Conservation (phyloP, 2,113 vertebrate species). For the Zosterops pallidus region DNA sequence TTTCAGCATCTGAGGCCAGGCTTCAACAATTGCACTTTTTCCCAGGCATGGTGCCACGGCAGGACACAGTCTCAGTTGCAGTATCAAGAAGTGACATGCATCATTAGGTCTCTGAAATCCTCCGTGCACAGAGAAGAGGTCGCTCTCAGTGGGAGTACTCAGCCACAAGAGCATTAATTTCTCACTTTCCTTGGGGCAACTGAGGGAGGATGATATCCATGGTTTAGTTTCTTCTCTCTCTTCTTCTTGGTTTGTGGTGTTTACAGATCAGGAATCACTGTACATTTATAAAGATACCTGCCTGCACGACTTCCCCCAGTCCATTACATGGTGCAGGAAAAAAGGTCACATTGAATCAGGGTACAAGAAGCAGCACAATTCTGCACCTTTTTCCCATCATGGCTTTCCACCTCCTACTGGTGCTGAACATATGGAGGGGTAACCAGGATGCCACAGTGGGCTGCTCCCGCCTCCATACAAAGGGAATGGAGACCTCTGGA, state of each 20-base stretch:
- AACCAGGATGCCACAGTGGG: neutral
- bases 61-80: neutral
- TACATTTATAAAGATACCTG: neutral
- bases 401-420: neutral
- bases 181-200: neutral
- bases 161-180: neutral
- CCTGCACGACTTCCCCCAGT: neutral
- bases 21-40: neutral
- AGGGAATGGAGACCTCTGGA: neutral
- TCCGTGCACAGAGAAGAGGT: neutral
- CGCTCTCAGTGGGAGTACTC: neutral
- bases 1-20: neutral
- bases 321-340: neutral
- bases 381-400: neutral
- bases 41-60: neutral
- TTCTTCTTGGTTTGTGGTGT: neutral
- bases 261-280: neutral
- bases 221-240: neutral
- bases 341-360: neutral
- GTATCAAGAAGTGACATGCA: neutral
- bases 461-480: neutral
- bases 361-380: neutral
- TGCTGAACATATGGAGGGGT: neutral
- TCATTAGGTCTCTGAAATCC: neutral
- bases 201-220: neutral